A percentile compares a stretch with the other conserved stretches of the same genome.
phyloP scores from a whole-genome alignment of 2,113 vertebrate species.

The Pampusana beccarii region DNA sequence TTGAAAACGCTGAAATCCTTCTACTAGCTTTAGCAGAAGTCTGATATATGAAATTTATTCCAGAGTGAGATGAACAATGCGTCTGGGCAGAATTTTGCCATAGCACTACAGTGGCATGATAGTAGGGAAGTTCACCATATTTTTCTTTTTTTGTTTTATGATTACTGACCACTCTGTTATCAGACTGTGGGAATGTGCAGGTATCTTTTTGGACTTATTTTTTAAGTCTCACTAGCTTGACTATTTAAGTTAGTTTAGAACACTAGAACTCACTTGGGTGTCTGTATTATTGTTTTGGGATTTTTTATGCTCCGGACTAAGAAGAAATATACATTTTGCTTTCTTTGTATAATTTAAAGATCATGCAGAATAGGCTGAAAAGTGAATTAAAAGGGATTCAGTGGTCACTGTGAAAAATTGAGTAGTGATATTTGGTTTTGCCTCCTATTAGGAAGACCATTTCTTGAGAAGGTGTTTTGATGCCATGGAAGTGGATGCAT shows the following conservation, averaged over 20 bases:
- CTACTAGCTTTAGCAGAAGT: neutral
- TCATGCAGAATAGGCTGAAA: neutral
- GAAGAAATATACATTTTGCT: neutral
- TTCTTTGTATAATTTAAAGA: neutral
- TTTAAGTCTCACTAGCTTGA: neutral
- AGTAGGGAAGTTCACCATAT: neutral
- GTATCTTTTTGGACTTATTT: neutral
- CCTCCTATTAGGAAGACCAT: slow-evolving; percentile 79
- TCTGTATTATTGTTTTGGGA: neutral
- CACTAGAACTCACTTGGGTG: neutral
- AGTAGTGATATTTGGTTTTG: neutral
- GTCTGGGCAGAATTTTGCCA: neutral
- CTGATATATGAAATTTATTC: neutral
- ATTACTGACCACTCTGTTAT: neutral
- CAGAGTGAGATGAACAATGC: neutral
- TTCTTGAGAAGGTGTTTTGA: slow-evolving; percentile 87
- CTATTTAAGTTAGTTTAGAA: neutral
- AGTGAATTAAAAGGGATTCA: neutral
- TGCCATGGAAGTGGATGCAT: slow-evolving; percentile 88
- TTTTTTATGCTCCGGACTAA: neutral
- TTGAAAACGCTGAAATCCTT: neutral
- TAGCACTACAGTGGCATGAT: neutral
- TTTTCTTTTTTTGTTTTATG: neutral
- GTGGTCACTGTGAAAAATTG: neutral
- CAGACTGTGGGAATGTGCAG: neutral